Conservation (phyloP, 2,797 vertebrate species). For the Phalloptychus januarius region DNA sequence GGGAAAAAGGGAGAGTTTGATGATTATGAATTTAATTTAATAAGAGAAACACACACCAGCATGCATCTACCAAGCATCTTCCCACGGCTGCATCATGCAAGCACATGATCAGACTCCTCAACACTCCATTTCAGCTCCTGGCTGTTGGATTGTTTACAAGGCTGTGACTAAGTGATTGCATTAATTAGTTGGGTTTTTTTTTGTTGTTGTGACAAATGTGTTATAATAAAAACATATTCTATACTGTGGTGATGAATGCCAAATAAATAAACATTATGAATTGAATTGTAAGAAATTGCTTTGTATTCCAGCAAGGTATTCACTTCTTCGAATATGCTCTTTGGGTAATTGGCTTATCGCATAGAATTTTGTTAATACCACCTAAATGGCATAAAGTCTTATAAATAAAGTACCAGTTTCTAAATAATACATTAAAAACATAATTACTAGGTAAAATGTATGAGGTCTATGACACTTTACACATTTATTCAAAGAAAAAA, state of each 20-base stretch:
- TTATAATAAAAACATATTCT: not conserved
- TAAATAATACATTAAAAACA: not conserved
- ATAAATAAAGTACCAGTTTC: not conserved
- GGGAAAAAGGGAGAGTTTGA: not conserved
- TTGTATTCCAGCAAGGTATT: not conserved
- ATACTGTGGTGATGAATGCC: not conserved
- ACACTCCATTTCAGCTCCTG: not conserved
- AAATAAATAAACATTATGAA: not conserved
- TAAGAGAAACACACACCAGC: not conserved
- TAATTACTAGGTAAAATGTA: not conserved
- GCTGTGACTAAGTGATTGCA: not conserved
- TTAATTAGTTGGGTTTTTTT: not conserved
- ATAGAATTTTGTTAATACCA: not conserved
- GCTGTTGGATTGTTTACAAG: not conserved
- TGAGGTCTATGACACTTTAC: not conserved
- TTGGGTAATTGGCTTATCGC: not conserved
- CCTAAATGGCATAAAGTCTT: not conserved
- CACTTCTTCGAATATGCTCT: not conserved
- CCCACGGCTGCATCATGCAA: not conserved
- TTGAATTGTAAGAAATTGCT: not conserved
- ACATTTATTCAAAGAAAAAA: conserved; percentile 9
- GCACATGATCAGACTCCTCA: not conserved
- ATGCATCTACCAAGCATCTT: not conserved
- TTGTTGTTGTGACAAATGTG: not conserved
- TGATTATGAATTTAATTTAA: not conserved